Evolutionary conservation across 2,888 invertebrate species (phyloP).

Genomic region (Balanococcus diminutus): DNA sequence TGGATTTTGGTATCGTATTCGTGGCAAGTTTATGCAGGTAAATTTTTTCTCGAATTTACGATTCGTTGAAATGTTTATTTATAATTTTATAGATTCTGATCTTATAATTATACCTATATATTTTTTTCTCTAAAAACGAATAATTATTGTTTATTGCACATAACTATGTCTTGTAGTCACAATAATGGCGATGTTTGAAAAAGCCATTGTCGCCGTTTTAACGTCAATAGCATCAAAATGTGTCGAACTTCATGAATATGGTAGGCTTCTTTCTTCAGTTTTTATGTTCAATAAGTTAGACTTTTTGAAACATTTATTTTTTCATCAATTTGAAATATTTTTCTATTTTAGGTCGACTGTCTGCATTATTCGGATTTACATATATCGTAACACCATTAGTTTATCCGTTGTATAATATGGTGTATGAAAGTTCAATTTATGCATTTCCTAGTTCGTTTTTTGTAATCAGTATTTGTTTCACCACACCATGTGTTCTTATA

Average conservation of each 20-base stretch:
- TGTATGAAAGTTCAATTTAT: not conserved
- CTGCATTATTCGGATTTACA: not conserved
- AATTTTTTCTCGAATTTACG: too few relatives aligned
- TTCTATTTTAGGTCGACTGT: not conserved
- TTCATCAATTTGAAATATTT: not conserved
- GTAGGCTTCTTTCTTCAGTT: not conserved
- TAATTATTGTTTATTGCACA: too few relatives aligned
- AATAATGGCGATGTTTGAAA: not conserved
- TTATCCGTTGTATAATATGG: not conserved
- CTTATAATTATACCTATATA: too few relatives aligned
- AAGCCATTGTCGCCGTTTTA: not conserved
- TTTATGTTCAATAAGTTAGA: too few relatives aligned
- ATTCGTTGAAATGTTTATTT: too few relatives aligned
- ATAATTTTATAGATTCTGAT: too few relatives aligned
- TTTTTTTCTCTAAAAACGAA: too few relatives aligned
- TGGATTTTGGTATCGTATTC: not conserved
- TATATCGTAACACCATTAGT: not conserved
- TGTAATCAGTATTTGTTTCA: not conserved
- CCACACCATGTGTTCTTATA: not conserved
- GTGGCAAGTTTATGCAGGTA: slow-evolving; percentile 22
- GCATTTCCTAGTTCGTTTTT: not conserved
- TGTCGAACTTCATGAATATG: slow-evolving; percentile 8
- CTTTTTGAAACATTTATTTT: not conserved
- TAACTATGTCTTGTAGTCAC: not conserved
- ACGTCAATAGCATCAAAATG: not conserved